These are phyloP conservation scores for Turritopsis dohrnii DNA, from an alignment of 30 jellyfish, hydroid and myxozoan genomes.

Conservation along the genomic window DNA sequence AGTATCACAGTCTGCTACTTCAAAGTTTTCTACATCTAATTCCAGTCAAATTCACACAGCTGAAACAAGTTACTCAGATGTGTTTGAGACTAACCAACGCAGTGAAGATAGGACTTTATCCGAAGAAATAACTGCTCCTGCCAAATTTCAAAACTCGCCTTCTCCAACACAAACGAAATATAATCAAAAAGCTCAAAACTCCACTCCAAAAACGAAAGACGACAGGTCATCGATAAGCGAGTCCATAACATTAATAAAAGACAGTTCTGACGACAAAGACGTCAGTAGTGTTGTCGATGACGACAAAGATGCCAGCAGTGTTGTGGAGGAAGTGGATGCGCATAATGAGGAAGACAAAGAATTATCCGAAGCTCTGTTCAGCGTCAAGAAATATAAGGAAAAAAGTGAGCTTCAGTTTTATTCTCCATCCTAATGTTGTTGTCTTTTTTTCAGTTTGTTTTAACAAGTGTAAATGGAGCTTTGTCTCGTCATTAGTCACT, in stretches of 20 bases:
- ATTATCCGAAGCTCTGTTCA: slow-evolving; percentile 20
- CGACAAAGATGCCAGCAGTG: not conserved
- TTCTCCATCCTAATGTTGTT: too few relatives aligned
- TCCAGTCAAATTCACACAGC: not conserved
- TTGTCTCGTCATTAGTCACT: too few relatives aligned
- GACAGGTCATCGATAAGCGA: not conserved
- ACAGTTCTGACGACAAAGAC: not conserved
- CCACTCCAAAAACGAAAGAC: not conserved
- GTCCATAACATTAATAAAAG: not conserved
- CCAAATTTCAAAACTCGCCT: not conserved
- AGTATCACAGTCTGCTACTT: not conserved
- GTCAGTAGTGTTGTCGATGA: not conserved
- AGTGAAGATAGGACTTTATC: not conserved
- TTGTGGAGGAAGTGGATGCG: not conserved
- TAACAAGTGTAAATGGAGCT: too few relatives aligned
- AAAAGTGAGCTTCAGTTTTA: not conserved
- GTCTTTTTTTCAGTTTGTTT: too few relatives aligned
- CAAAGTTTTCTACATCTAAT: not conserved
- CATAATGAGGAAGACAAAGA: slow-evolving; percentile 16
- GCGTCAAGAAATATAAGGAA: not conserved
- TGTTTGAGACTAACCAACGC: not conserved
- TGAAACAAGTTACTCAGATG: slow-evolving; percentile 10
- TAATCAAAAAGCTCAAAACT: not conserved
- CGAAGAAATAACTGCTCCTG: not conserved
- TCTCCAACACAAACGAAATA: not conserved